Conservation (phyloP, 1,140 invertebrate genomes). For the Melanaphis sacchari region DNA sequence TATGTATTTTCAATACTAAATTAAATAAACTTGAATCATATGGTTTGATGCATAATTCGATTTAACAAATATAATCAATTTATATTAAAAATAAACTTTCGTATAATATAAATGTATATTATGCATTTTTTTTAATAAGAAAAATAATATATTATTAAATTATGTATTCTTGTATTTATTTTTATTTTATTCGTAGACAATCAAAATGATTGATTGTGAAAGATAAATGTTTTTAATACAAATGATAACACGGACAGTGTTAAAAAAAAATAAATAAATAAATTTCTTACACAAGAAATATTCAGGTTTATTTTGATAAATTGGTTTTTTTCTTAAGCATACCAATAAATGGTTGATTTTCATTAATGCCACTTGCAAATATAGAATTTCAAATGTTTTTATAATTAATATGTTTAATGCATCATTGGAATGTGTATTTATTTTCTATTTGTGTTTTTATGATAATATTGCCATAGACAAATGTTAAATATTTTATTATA, state of each 20-base stretch:
- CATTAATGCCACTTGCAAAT: background rate
- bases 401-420: background rate
- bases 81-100: background rate
- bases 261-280: background rate
- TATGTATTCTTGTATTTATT: background rate
- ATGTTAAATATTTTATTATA: no score
- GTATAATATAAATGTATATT: background rate
- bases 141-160: background rate
- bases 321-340: background rate
- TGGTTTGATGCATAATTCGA: no score
- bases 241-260: background rate
- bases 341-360: slow-evolving; percentile 6
- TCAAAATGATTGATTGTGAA: background rate
- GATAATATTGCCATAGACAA: no score
- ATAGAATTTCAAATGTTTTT: background rate
- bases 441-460: no score
- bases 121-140: background rate
- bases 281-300: background rate
- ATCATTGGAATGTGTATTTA: background rate
- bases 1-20: background rate
- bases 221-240: background rate
- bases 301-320: slow-evolving; percentile 11
- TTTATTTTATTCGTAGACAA: background rate
- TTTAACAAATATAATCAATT: background rate
- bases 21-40: background rate